phyloP scores from a whole-genome alignment of 2,113 vertebrate species.

The Gymnarchus niloticus region DNA sequence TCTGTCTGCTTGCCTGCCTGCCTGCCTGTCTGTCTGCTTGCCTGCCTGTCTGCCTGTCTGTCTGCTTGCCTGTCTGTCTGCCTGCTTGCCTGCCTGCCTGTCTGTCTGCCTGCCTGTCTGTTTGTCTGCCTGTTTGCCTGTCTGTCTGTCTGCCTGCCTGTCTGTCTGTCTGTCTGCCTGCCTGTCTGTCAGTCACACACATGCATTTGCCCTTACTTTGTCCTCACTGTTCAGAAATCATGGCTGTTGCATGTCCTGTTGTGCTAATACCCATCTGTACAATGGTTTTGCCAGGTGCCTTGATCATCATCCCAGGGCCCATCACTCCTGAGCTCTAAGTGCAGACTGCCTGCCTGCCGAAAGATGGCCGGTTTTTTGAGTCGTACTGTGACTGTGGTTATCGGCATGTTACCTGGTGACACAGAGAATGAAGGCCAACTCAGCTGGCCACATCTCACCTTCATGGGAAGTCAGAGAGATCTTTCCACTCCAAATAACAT shows the following conservation, averaged over 20 bases:
- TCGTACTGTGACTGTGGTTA: no score
- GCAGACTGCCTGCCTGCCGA: no score
- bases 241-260: background rate
- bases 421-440: no score
- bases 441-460: background rate
- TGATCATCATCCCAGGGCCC: background rate
- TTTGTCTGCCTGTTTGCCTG: no score
- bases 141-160: background rate
- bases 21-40: no score
- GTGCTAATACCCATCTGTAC: background rate
- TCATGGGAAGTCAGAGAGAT: background rate
- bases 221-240: background rate
- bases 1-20: no score
- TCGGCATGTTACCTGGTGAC: background rate
- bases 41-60: no score
- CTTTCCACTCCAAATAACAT: background rate
- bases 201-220: background rate
- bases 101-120: no score
- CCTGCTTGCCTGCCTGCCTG: no score
- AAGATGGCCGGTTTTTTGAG: constrained; percentile 8
- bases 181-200: no score
- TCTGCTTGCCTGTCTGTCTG: no score
- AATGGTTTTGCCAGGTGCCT: background rate
- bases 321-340: background rate
- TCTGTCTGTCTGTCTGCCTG: background rate